These are phyloP conservation scores for Chloroceryle amazona DNA, from an alignment of 2,797 vertebrate species.

Conservation along the genomic window DNA sequence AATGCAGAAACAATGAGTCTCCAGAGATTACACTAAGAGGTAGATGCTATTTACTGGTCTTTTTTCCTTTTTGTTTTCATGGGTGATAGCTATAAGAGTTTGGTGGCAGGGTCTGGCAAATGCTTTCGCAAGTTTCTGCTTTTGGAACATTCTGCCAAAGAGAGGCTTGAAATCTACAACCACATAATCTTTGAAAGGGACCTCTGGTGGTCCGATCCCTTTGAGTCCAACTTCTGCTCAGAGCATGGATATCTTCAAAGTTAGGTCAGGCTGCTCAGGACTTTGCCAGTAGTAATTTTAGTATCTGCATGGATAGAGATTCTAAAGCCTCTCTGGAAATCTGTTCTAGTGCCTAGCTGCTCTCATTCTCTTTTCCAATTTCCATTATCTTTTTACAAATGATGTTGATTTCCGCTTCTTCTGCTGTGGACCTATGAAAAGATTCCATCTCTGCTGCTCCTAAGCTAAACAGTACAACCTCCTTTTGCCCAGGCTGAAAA, in stretches of 20 bases:
- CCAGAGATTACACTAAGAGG: not conserved
- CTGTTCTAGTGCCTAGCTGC: not conserved
- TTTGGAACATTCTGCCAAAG: not conserved
- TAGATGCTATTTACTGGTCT: not conserved
- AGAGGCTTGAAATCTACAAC: not conserved
- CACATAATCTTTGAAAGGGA: not conserved
- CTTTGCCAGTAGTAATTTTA: not conserved
- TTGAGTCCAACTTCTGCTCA: not conserved
- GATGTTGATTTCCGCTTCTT: not conserved
- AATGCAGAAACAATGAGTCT: not conserved
- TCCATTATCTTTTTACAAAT: not conserved
- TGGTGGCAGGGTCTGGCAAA: not conserved
- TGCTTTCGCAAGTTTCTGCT: not conserved
- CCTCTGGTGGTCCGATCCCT: not conserved
- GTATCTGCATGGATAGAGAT: not conserved
- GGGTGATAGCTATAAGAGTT: not conserved
- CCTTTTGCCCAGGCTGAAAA: not conserved
- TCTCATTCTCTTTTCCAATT: not conserved
- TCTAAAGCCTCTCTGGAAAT: not conserved
- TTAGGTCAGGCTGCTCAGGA: not conserved
- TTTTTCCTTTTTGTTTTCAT: not conserved
- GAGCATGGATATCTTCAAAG: not conserved
- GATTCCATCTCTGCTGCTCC: not conserved
- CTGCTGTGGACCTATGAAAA: not conserved
- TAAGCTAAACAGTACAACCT: not conserved